Conservation (phyloP, 2,113 vertebrate species). For the Microcebus lehilahytsara region DNA sequence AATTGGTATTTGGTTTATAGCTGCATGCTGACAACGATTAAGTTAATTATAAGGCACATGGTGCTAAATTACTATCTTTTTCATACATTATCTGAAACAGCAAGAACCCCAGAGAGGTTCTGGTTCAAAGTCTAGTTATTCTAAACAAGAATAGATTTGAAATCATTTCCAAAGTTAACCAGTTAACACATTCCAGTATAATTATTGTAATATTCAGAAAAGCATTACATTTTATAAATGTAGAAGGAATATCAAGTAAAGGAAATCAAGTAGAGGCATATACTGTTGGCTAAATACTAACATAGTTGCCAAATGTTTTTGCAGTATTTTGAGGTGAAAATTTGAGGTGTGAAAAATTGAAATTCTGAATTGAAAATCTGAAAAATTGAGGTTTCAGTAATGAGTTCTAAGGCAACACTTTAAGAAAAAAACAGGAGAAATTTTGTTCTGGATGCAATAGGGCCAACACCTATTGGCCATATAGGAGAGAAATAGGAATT, state of each 20-base stretch:
- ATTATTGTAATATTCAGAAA: slow-evolving; percentile 37
- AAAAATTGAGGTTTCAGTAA: not conserved
- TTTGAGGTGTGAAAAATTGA: too few relatives aligned
- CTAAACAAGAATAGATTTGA: slow-evolving; percentile 65
- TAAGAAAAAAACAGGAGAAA: not conserved
- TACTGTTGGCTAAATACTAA: not conserved
- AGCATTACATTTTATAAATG: slow-evolving; percentile 9
- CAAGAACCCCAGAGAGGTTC: slow-evolving; percentile 70
- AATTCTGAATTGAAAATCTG: not conserved
- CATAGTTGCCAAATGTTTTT: not conserved
- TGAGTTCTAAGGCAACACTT: slow-evolving; percentile 23
- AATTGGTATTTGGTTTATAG: slow-evolving; percentile 83
- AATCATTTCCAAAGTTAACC: slow-evolving; percentile 53
- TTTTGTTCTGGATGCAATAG: slow-evolving; percentile 12
- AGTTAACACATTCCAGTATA: not conserved
- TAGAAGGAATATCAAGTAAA: not conserved
- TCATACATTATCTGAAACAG: slow-evolving; percentile 66
- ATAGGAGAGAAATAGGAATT: not conserved
- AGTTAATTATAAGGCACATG: slow-evolving; percentile 82
- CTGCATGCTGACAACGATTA: slow-evolving; percentile 83
- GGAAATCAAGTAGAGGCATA: slow-evolving; percentile 18
- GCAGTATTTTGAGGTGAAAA: not conserved
- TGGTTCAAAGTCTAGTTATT: slow-evolving; percentile 72
- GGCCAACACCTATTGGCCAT: not conserved
- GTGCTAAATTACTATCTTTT: slow-evolving; percentile 82